phyloP scores from a whole-genome alignment of 2,888 invertebrate genomes.

The Adineta ricciae region DNA sequence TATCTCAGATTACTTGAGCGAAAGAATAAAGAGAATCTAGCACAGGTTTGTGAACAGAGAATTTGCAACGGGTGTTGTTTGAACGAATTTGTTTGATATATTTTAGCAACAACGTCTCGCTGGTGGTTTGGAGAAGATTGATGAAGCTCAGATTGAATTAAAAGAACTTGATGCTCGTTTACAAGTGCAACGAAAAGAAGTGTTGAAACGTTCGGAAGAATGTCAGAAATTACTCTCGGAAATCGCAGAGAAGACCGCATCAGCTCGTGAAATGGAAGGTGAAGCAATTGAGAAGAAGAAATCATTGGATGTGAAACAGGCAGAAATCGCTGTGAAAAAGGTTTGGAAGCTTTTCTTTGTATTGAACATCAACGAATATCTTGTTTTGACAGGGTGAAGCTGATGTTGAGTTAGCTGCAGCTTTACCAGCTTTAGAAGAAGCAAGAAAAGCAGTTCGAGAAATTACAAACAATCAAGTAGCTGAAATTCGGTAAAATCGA shows the following conservation, averaged over 20 bases:
- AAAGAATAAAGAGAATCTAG: slow-evolving; percentile 55
- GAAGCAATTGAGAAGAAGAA: slow-evolving; percentile 68
- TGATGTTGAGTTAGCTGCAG: slow-evolving; percentile 66
- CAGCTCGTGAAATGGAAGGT: slow-evolving; percentile 66
- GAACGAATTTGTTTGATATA: slow-evolving; percentile 35
- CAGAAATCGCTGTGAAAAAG: slow-evolving; percentile 21
- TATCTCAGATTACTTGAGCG: slow-evolving; percentile 68
- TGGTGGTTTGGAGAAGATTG: slow-evolving; percentile 69
- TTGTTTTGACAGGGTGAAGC: slow-evolving; percentile 57
- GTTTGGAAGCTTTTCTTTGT: slow-evolving; percentile 6
- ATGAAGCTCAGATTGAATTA: slow-evolving; percentile 72
- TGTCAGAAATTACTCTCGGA: slow-evolving; percentile 68
- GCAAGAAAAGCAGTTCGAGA: slow-evolving; percentile 70
- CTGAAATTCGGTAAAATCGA: slow-evolving; percentile 60
- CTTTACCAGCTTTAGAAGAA: slow-evolving; percentile 71
- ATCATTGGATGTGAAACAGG: slow-evolving; percentile 66
- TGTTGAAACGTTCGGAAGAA: slow-evolving; percentile 68
- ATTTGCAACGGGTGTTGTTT: slow-evolving; percentile 22
- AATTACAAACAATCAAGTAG: slow-evolving; percentile 77
- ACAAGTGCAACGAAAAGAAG: slow-evolving; percentile 69
- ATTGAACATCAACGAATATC: slow-evolving; percentile 40
- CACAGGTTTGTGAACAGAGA: slow-evolving; percentile 46
- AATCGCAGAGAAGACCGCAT: slow-evolving; percentile 57
- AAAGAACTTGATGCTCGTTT: slow-evolving; percentile 68
- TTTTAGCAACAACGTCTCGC: slow-evolving; percentile 61